Evolutionary conservation across 2,797 vertebrate genomes (phyloP).

Genomic region (Darevskia mixta): DNA sequence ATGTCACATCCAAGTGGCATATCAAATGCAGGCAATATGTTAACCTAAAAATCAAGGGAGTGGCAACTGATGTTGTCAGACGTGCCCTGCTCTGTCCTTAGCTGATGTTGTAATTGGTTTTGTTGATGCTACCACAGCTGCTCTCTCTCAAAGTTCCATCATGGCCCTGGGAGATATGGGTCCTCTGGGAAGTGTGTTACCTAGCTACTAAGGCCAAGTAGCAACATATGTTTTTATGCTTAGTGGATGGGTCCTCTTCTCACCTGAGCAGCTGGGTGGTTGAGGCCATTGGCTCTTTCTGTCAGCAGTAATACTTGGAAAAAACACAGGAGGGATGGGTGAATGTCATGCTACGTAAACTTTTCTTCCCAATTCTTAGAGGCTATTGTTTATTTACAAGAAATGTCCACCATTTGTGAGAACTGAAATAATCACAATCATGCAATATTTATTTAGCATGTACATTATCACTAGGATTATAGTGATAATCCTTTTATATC

Average conservation of each 20-base stretch:
- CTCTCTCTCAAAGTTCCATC: not conserved
- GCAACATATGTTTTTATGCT: not conserved
- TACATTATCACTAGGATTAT: not conserved
- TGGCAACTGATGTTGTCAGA: not conserved
- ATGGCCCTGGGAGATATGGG: no score
- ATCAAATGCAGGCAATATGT: conserved; percentile 9
- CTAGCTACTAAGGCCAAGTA: not conserved
- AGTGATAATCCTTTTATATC: not conserved
- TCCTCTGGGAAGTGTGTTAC: not conserved
- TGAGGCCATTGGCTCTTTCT: not conserved
- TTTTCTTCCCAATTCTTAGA: not conserved
- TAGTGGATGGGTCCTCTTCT: no score
- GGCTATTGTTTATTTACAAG: not conserved
- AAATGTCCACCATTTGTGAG: not conserved
- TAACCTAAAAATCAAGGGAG: not conserved
- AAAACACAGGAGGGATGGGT: no score
- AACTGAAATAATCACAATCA: not conserved
- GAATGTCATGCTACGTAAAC: not conserved
- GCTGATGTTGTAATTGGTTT: not conserved
- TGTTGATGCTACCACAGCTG: not conserved
- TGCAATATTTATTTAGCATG: not conserved
- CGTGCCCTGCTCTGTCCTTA: not conserved
- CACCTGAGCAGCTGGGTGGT: not conserved
- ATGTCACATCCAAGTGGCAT: not conserved
- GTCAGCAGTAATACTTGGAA: no score